Base-by-base conservation (phyloP, 2,113 vertebrate species). In the Stigmatopora nigra region DNA sequence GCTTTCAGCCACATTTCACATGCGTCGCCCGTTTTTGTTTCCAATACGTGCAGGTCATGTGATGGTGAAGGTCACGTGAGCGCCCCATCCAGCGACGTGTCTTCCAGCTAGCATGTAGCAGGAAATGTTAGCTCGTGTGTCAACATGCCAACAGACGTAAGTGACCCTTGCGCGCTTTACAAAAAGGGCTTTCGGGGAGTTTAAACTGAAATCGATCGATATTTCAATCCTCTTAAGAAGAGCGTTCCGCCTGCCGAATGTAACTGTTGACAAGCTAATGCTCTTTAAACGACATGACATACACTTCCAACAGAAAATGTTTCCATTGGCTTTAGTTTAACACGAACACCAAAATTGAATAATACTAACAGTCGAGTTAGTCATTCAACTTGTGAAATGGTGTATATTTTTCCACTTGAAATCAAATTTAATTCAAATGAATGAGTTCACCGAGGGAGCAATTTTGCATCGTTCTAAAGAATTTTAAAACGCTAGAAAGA, bases 111-210 rank as follows among this genome's bases (percentile, higher is more conserved):
- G 70, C 45, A 82, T 76, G 86, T 83, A 81, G 6, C 78, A 65
- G 82, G 82, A 86, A 85, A 78, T 46, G 15, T 6, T 0, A 12
- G 19, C 8, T 6, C 17, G 7, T 11, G 6, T 14, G 35, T 75
- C 78, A 86, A 38, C 71, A 90, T 89, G 88, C 35, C 87, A 76
- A 69, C 81, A 64, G 82, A 60, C 12, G 88, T 90, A 82, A 86
- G 86, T 84, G 20, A 2, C 1, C 1, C 7, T 1, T 3, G 14
- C 35, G 8, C 15, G 11, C 6, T 45, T 45, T 61, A 20, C n/a
- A 4, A 45, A 20, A 36, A 2, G 4, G 8, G 10, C 1, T 19
- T 60, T 44, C 5, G 17, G 59, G 9, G 6, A 3, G 6, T 22
- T 20, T 44, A 1, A 14, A 13, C 14, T 12, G 17, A 63, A 53